These are phyloP conservation scores for Hyaena hyaena DNA, from an alignment of 2,113 vertebrate genomes.

Conservation along the genomic window DNA sequence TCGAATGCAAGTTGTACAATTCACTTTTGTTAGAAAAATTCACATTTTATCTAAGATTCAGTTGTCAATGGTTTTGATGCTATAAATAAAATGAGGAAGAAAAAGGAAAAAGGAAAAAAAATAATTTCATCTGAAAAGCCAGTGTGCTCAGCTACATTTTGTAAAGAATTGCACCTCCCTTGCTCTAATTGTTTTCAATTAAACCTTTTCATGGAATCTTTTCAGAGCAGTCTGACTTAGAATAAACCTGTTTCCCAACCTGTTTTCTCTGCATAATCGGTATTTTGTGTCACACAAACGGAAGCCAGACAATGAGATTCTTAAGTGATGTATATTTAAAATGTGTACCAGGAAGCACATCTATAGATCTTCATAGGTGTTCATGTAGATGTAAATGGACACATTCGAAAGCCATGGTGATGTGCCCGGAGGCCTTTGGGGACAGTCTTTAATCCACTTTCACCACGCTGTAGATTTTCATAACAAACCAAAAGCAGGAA, in stretches of 20 bases:
- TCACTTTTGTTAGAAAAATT: conserved; percentile 79
- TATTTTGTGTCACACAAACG: conserved; percentile 65
- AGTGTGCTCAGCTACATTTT: conserved; percentile 47
- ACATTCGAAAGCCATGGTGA: conserved; percentile 68
- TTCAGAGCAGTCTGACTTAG: conserved; percentile 43
- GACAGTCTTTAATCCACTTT: conserved; percentile 92
- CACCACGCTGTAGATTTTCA: conserved; percentile 95
- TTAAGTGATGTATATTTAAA: conserved; percentile 68
- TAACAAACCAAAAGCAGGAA: conserved; percentile 96
- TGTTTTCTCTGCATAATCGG: conserved; percentile 54
- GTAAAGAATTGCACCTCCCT: conserved; percentile 48
- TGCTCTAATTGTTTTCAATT: conserved; percentile 67
- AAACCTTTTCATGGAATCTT: conserved; percentile 10
- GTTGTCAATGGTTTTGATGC: conserved; percentile 68
- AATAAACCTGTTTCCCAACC: conserved; percentile 71
- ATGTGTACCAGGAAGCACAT: neutral
- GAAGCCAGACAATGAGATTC: conserved; percentile 74
- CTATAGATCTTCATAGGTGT: neutral
- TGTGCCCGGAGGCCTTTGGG: conserved; percentile 66
- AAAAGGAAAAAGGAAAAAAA: neutral
- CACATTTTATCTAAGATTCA: conserved; percentile 82
- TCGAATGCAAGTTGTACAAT: conserved; percentile 77
- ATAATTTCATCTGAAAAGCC: conserved; percentile 48
- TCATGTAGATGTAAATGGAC: neutral
- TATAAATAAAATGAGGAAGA: conserved; percentile 65